Conservation (phyloP, 2,113 vertebrate genomes). For the Tachuris rubrigastra region DNA sequence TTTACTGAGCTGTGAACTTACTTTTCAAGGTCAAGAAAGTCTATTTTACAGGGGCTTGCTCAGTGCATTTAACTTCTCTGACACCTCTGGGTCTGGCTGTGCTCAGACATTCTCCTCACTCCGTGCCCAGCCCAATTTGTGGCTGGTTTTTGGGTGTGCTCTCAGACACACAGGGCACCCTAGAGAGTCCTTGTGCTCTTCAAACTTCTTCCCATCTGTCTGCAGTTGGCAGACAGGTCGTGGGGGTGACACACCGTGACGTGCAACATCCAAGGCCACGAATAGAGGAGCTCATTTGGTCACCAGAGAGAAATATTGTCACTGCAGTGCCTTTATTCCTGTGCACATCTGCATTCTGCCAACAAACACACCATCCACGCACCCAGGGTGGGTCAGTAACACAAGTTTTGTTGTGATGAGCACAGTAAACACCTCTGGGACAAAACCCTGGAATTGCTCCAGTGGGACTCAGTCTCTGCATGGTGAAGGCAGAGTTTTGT, state of each 20-base stretch:
- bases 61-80: not conserved
- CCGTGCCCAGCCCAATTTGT: not conserved
- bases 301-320: not conserved
- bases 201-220: conserved; percentile 20
- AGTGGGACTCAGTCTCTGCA: not conserved
- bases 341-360: not conserved
- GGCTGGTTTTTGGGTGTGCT: not conserved
- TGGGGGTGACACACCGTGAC: not conserved
- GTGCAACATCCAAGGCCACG: not conserved
- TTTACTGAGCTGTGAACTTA: not conserved
- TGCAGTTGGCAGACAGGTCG: conserved; percentile 15
- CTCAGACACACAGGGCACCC: not conserved
- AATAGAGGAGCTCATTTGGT: not conserved
- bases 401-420: not conserved
- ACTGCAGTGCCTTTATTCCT: not conserved
- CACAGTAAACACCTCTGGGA: not conserved
- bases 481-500: not conserved
- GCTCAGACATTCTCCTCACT: not conserved
- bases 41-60: conserved; percentile 27
- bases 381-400: not conserved
- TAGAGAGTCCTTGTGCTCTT: not conserved
- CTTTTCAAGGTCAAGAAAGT: conserved; percentile 25
- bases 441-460: not conserved
- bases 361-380: not conserved
- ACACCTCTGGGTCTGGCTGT: not conserved